phyloP scores from a whole-genome alignment of 1,140 invertebrate species.

The Gryon sp. region DNA sequence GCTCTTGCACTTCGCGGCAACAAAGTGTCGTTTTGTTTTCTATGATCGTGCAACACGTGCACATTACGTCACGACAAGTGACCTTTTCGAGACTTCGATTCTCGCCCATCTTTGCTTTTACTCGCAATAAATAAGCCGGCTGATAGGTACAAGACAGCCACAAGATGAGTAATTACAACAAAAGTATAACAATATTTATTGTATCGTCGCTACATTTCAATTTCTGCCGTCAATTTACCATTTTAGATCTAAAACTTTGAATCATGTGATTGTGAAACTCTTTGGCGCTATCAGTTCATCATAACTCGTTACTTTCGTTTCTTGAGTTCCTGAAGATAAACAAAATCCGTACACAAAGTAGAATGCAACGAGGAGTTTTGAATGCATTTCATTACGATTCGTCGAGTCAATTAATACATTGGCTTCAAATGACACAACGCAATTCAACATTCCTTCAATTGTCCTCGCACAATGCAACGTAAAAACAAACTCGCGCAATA shows the following conservation, averaged over 20 bases:
- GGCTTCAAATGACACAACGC: conserved; percentile 18
- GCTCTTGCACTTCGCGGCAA: conserved; percentile 27
- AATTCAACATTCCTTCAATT: conserved; percentile 39
- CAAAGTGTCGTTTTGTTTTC: conserved; percentile 60
- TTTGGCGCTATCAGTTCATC: conserved; percentile 10
- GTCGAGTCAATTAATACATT: conserved; percentile 31
- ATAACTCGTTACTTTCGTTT: not conserved
- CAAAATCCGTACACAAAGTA: too few relatives aligned
- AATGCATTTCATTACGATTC: too few relatives aligned
- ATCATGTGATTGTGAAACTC: conserved; percentile 17
- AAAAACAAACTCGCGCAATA: conserved; percentile 36
- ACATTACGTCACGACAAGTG: conserved; percentile 61
- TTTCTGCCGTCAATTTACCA: conserved; percentile 34
- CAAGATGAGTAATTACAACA: conserved; percentile 49
- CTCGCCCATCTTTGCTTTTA: conserved; percentile 69
- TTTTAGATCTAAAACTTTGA: conserved; percentile 18
- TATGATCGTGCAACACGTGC: conserved; percentile 58
- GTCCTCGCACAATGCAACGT: conserved; percentile 39
- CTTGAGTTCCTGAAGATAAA: too few relatives aligned
- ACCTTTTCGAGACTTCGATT: conserved; percentile 65
- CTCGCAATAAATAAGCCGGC: conserved; percentile 62
- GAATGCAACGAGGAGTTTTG: too few relatives aligned
- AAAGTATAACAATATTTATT: conserved; percentile 50
- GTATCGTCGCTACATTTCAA: conserved; percentile 32
- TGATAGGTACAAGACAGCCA: conserved; percentile 38